phyloP scores from a whole-genome alignment of 1,140 invertebrate genomes.

The Rhysida immarginata region DNA sequence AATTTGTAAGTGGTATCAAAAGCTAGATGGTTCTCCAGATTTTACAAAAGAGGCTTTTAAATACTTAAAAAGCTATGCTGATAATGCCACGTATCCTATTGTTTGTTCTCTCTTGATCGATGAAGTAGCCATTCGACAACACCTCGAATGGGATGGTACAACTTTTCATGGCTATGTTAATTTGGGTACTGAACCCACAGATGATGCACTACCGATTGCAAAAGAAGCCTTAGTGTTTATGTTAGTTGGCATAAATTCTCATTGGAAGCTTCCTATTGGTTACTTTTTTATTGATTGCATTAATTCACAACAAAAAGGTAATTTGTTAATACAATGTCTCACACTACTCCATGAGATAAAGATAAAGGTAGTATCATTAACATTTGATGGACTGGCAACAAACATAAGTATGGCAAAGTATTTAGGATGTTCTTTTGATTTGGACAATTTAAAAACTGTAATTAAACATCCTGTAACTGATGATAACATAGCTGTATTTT shows the following conservation, averaged over 20 bases:
- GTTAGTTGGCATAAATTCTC: conserved; percentile 21
- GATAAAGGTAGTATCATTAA: too few relatives aligned
- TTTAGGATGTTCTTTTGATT: neutral
- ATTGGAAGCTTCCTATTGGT: conserved; percentile 18
- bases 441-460: neutral
- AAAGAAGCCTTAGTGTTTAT: conserved; percentile 27
- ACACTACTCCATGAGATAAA: neutral
- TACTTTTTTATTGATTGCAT: conserved; percentile 5
- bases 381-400: neutral
- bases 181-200: conserved; percentile 18
- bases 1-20: conserved; percentile 7
- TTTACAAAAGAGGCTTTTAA: conserved; percentile 4
- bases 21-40: neutral
- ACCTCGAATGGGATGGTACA: conserved; percentile 22
- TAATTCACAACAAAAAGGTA: neutral
- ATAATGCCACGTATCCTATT: neutral
- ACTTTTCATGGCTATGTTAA: conserved; percentile 23
- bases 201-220: conserved; percentile 20
- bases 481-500: conserved; percentile 20
- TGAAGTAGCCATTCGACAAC: conserved; percentile 27
- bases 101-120: conserved; percentile 24
- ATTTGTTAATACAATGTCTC: conserved; percentile 1
- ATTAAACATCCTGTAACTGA: conserved; percentile 6
- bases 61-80: neutral
- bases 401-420: neutral